Base-by-base conservation (phyloP, 2,113 vertebrate genomes). In the Dolichallabes microphthalmus region DNA sequence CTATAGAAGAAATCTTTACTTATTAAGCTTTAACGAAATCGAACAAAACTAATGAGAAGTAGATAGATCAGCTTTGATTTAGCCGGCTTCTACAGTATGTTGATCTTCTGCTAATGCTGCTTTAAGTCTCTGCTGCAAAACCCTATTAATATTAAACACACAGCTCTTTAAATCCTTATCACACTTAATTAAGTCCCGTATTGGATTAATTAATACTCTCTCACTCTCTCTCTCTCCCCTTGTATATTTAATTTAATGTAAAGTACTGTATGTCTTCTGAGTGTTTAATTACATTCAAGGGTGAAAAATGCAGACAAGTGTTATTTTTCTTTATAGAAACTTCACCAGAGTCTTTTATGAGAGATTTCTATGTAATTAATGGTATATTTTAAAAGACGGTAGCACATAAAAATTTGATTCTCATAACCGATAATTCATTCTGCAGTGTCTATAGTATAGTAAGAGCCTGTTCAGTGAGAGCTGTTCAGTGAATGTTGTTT, bases 141-240 rank as follows among this genome's bases (percentile, higher is more conserved):
- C 69, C 83, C 20, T 61, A 66, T 84, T 84, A 84, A 84, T 84
- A 77, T 84, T 84, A 84, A 84, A 57, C 68, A 71, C n/a, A 69
- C 84, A 86, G 71, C 81, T 75, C 58, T 32, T 52, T n/a, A 50
- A 82, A 88, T 85, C 71, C 35, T 0, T 80, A 83, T 89, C 71
- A 85, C 77, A 60, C 50, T 86, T 82, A 74, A 87, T 91, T 66
- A 74, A 78, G 84, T 83, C 74, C 81, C 60, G 63, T 84, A 84
- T 88, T 80, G 57, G 80, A 81, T 52, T 81, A 86, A 88, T 88
- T 89, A 89, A 89, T 87, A 71, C 50, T 68, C 71, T 45, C 74
- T 39, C 66, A 35, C 66, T 19, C 30, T 66, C 32, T 30, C 66
- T 73, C 71, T 64, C 55, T 80, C 14, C 30, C 20, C 8, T 6